Evolutionary conservation across 2,888 invertebrate species (phyloP).

Genomic region (Nephrotoma appendiculata): DNA sequence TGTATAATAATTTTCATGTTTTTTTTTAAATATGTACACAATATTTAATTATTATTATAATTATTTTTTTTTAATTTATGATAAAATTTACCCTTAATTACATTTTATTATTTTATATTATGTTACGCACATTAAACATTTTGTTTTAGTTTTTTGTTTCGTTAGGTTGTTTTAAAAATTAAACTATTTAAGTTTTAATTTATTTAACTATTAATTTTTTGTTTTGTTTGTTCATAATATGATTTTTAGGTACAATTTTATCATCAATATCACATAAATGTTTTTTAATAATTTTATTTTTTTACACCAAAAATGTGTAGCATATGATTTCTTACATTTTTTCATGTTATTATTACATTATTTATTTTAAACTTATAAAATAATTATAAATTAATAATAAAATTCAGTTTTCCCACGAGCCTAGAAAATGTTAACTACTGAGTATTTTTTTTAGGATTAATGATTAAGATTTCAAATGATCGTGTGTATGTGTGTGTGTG

Average conservation of each 20-base stretch:
- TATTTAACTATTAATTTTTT: not conserved
- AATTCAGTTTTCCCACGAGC: not conserved
- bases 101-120: not conserved
- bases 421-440: not conserved
- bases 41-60: not conserved
- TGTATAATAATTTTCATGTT: not conserved
- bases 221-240: not conserved
- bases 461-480: not conserved
- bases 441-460: not conserved
- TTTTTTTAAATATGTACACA: not conserved
- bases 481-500: not conserved
- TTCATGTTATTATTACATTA: not conserved
- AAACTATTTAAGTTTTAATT: slow-evolving; percentile 7
- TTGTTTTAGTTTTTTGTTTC: slow-evolving; percentile 8
- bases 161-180: slow-evolving; percentile 7
- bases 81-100: slow-evolving; percentile 1
- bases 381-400: not conserved
- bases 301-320: slow-evolving; percentile 6
- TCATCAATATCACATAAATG: slow-evolving; percentile 7
- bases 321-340: not conserved
- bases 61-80: not conserved
- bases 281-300: slow-evolving; percentile 8
- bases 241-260: slow-evolving; percentile 6
- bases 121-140: slow-evolving; percentile 5
- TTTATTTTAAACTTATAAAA: not conserved